Evolutionary conservation across 2,797 vertebrate genomes (phyloP), one percentile per base, ranked within the genome.

Genomic region (Nyctibius grandis): DNA sequence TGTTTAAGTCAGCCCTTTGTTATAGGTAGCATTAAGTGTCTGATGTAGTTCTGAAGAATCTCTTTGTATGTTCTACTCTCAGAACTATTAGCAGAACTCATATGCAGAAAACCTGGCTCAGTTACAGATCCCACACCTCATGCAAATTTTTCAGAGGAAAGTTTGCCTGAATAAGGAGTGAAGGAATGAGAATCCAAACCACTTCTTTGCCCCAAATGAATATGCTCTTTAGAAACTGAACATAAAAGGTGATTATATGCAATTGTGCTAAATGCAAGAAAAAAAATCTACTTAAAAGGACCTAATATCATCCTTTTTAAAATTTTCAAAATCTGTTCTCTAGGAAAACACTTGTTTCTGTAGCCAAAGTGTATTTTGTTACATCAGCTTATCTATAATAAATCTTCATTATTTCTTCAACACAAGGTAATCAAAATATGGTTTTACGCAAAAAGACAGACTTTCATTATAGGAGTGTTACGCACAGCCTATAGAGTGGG

Each of bases 371-470:
- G 8, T 45, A 47, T 63, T 56, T 29, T 14, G 11, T 78, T 87
- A 36, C 19, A 60, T 61, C 54, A 79, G 19, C 6, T 85, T 91
- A 57, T 59, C 44, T 72, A 9, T 45, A 88, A 74, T 48, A 85
- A 88, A 57, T 93, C 57, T 83, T 64, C 29, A 50, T 84, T 89
- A 53, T 89, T 96, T 94, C 75, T 81, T 73, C 36, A 69, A 78
- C 4, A 72, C 15, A 85, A 88, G 14, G 9, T 47, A 83, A 91
- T 86, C 25, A 83, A 94, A 84, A 54, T 48, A 88, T 19, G 10
- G 16, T 91, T 95, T 81, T 88, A 74, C 89, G 44, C 60, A 72
- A 78, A 96, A 89, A 59, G 15, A 47, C 50, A 67, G 47, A 57
- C n/a, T 87, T 84, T 85, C 29, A 34, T 56, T 85, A 40, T 25